These are phyloP conservation scores for Thyatira batis DNA, from an alignment of 2,888 invertebrate species.

Conservation along the genomic window DNA sequence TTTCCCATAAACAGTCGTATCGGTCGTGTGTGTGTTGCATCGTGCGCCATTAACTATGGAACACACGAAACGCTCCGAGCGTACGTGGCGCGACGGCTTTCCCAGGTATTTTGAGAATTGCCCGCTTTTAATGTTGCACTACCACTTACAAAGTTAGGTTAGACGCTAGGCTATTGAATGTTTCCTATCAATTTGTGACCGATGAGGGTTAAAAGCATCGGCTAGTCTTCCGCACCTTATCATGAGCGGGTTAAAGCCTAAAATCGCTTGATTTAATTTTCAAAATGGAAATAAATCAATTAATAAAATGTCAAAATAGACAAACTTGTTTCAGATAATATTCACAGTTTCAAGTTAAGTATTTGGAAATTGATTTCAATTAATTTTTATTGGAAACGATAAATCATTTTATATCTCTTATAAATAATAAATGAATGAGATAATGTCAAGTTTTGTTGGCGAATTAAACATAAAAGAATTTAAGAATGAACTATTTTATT, in stretches of 20 bases:
- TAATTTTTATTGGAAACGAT: background rate
- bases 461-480: background rate
- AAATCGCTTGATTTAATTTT: background rate
- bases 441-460: background rate
- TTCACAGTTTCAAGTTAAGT: background rate
- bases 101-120: slow-evolving; percentile 46
- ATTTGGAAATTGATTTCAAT: background rate
- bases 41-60: slow-evolving; percentile 56
- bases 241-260: background rate
- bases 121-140: slow-evolving; percentile 29
- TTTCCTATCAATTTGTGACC: background rate
- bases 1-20: slow-evolving; percentile 65
- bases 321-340: background rate
- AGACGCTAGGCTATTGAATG: background rate
- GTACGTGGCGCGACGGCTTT: slow-evolving; percentile 37
- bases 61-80: slow-evolving; percentile 68
- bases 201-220: background rate
- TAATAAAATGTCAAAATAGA: background rate
- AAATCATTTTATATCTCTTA: background rate
- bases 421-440: background rate
- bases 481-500: background rate
- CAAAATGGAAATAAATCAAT: background rate
- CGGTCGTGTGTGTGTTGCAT: slow-evolving; percentile 41
- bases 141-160: background rate
- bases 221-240: background rate